Base-by-base conservation (phyloP, 1,140 invertebrate species). In the Heliconius eleuchia region DNA sequence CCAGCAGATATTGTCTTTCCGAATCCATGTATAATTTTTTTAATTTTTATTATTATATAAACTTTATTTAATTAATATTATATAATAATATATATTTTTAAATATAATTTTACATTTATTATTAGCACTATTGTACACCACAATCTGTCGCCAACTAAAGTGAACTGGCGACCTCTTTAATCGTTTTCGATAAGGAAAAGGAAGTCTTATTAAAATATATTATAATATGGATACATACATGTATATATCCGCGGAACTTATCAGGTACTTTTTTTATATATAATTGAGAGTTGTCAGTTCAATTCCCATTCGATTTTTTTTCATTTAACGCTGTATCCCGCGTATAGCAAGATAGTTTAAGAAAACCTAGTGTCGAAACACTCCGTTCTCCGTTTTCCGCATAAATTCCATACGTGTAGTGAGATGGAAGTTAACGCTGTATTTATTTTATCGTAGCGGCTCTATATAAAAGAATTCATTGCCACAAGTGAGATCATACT, bases 131-230 rank as follows among this genome's bases (percentile, higher is more conserved):
- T 27, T 66, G 11, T 1, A 66, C 11, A 66, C 60, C 9, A 30
- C 60, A 30, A 66, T 66, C 60, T 13, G 23, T 66, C 60, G 60
- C 60, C 27, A 66, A 66, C 60, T 66, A 66, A 66, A 27, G 9
- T 66, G 60, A 66, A 66, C 60, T 66, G 60, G 11, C 57, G 57
- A 66, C 60, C 60, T 66, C 2, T 11, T 11, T 66, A 66, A 66
- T 66, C 60, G 23, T 66, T 66, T 66, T 66, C 9, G 60, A 66
- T 66, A 66, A 66, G n/a, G 23, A 66, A 66, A 66, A 66, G 60
- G 60, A 66, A 66, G 60, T 66, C 16, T 66, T 27, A 66, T 23
- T 66, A 66, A 8, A 66, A 30, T 11, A 27, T 23, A 0, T n/a
- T 66, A 57, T 2, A 23, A 8, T 8, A 27, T 9, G 7, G 7